A percentile compares a stretch with the other conserved stretches of the same genome.
Evolutionary conservation across 2,113 vertebrate species (phyloP).

Genomic region (Heterochromis multidens): DNA sequence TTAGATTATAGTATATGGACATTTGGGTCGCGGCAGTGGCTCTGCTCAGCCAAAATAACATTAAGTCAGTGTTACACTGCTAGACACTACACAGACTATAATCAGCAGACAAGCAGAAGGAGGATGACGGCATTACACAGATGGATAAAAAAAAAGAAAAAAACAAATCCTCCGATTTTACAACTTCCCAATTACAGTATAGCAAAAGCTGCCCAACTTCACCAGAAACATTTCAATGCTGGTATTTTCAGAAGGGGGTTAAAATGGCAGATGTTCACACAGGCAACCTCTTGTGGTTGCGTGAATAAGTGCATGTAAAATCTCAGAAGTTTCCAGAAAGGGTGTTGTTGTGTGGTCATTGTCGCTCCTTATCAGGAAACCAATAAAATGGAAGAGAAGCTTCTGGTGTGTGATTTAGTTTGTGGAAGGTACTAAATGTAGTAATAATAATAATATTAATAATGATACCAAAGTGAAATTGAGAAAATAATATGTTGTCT

Average conservation of each 20-base stretch:
- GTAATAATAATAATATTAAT: not conserved
- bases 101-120: slow-evolving; percentile 53
- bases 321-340: not conserved
- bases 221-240: not conserved
- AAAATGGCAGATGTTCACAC: not conserved
- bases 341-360: not conserved
- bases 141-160: slow-evolving; percentile 15
- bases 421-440: not conserved
- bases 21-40: slow-evolving; percentile 62
- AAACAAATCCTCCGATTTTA: slow-evolving; percentile 45
- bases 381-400: not conserved
- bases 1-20: slow-evolving; percentile 73
- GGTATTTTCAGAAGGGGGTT: not conserved
- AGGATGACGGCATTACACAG: slow-evolving; percentile 50
- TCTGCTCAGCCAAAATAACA: slow-evolving; percentile 61
- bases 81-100: slow-evolving; percentile 62
- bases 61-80: slow-evolving; percentile 63
- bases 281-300: not conserved
- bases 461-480: not conserved
- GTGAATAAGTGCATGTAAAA: not conserved
- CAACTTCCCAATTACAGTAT: slow-evolving; percentile 46
- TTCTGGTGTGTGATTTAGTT: not conserved
- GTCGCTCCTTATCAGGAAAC: not conserved
- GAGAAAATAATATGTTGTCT: not conserved
- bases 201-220: not conserved